Percentiles rank a stretch among this genome's conserved stretches.
Evolutionary conservation across 2,797 vertebrate species (phyloP).

Genomic region (Tokudaia tokunoshimensis): DNA sequence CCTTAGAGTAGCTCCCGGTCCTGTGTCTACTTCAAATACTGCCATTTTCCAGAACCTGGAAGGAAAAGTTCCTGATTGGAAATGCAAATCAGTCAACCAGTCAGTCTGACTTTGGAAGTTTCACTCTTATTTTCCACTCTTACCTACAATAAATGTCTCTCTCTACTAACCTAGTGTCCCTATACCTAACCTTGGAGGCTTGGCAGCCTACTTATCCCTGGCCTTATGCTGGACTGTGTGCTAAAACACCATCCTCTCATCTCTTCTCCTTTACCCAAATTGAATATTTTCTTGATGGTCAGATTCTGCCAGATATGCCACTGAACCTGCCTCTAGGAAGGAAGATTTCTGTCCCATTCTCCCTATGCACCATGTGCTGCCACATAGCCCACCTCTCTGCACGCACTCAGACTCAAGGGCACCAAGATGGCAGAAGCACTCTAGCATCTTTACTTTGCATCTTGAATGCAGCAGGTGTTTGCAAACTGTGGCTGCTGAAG

Average conservation of each 20-base stretch:
- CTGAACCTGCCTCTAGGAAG: neutral
- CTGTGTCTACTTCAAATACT: neutral
- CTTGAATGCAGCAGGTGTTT: neutral
- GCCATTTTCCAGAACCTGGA: neutral
- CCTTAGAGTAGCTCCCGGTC: neutral
- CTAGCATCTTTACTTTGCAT: neutral
- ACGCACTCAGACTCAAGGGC: accelerated
- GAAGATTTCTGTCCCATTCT: neutral
- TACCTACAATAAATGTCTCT: too few relatives aligned
- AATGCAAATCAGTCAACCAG: slow-evolving; percentile 2
- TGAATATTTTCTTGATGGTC: neutral
- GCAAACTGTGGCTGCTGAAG: neutral
- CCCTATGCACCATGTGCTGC: neutral
- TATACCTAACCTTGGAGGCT: accelerated
- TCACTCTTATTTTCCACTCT: neutral
- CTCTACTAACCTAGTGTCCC: neutral
- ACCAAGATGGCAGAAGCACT: neutral
- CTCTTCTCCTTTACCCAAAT: too few relatives aligned
- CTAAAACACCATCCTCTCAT: neutral
- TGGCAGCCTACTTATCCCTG: neutral
- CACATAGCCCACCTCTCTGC: neutral
- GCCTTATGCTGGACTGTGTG: neutral
- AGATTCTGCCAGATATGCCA: neutral
- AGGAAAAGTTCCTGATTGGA: neutral
- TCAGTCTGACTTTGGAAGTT: neutral